A percentile compares a stretch with the other conserved stretches of the same genome.
Evolutionary conservation across 2,888 invertebrate genomes (phyloP).

Genomic region (Eumerus sabulonum): DNA sequence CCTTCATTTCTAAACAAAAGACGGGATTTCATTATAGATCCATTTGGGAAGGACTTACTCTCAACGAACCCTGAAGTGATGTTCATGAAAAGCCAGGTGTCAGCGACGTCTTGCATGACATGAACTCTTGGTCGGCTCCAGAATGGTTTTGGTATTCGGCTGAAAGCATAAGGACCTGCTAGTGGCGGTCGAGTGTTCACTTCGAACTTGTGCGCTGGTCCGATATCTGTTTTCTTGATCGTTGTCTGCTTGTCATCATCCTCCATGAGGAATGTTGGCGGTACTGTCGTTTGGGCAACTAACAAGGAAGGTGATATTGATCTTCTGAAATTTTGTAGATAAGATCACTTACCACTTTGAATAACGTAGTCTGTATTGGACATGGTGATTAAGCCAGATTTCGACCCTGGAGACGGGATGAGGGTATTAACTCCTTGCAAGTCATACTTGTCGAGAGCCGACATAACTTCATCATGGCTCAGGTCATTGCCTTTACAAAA

Average conservation of each 20-base stretch:
- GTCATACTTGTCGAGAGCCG: slow-evolving; percentile 75
- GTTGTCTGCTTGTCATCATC: slow-evolving; percentile 75
- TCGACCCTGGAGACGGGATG: slow-evolving; percentile 75
- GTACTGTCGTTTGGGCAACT: slow-evolving; percentile 72
- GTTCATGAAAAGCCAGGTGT: slow-evolving; percentile 92
- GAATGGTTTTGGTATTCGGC: slow-evolving; percentile 89
- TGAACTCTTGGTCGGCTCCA: slow-evolving; percentile 90
- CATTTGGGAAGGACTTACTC: background rate
- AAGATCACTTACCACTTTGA: slow-evolving; percentile 71
- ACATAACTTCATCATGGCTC: slow-evolving; percentile 73
- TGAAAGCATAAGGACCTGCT: slow-evolving; percentile 95
- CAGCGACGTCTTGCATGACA: slow-evolving; percentile 85
- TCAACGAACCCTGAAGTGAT: slow-evolving; percentile 86
- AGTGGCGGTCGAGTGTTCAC: slow-evolving; percentile 87
- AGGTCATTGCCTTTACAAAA: slow-evolving; percentile 74
- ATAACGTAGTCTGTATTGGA: slow-evolving; percentile 76
- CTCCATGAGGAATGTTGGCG: slow-evolving; percentile 68
- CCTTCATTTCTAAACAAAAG: slow-evolving; percentile 80
- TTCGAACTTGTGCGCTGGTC: slow-evolving; percentile 80
- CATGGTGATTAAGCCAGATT: slow-evolving; percentile 76
- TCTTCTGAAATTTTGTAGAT: background rate
- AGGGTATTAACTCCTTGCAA: slow-evolving; percentile 73
- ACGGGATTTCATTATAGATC: background rate
- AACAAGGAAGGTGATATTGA: background rate
- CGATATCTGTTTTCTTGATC: slow-evolving; percentile 78